Percentiles rank a stretch among this genome's conserved stretches.
Evolutionary conservation across 2,888 invertebrate genomes (phyloP).

Genomic region (Lumbricus terrestris): DNA sequence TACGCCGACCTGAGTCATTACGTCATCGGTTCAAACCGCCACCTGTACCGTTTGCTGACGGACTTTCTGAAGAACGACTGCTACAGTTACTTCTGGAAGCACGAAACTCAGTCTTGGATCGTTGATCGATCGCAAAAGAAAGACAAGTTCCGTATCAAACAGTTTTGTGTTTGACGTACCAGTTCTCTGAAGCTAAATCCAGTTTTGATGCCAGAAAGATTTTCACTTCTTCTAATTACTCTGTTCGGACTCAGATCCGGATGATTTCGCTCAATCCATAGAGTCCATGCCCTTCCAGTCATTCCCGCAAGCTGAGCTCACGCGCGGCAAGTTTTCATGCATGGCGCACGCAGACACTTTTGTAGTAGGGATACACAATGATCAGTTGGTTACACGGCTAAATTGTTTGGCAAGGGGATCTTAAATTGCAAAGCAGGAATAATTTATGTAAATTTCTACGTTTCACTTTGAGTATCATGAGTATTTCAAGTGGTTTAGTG

Average conservation of each 20-base stretch:
- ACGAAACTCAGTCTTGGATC: constrained; percentile 30
- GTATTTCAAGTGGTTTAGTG: too few relatives aligned
- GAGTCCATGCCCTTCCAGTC: too few relatives aligned
- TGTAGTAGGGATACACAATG: too few relatives aligned
- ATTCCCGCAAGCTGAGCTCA: too few relatives aligned
- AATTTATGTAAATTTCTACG: too few relatives aligned
- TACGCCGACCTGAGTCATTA: constrained; percentile 31
- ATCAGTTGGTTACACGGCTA: too few relatives aligned
- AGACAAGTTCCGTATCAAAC: constrained; percentile 32
- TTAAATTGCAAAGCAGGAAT: too few relatives aligned
- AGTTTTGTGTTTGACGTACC: constrained; percentile 36
- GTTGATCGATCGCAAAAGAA: constrained; percentile 30
- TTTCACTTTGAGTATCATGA: too few relatives aligned
- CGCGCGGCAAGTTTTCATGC: too few relatives aligned
- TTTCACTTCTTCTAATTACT: neutral
- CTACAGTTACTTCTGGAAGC: constrained; percentile 31
- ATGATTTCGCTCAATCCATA: neutral
- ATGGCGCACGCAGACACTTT: too few relatives aligned
- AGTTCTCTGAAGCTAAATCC: constrained; percentile 26
- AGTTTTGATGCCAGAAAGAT: neutral
- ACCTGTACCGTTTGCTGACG: constrained; percentile 30
- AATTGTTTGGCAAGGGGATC: too few relatives aligned
- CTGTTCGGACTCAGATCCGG: neutral
- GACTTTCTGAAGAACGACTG: constrained; percentile 34
- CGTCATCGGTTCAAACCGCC: constrained; percentile 20